These are phyloP conservation scores for Grammomys surdaster DNA, from an alignment of 2,113 vertebrate species.

Conservation along the genomic window DNA sequence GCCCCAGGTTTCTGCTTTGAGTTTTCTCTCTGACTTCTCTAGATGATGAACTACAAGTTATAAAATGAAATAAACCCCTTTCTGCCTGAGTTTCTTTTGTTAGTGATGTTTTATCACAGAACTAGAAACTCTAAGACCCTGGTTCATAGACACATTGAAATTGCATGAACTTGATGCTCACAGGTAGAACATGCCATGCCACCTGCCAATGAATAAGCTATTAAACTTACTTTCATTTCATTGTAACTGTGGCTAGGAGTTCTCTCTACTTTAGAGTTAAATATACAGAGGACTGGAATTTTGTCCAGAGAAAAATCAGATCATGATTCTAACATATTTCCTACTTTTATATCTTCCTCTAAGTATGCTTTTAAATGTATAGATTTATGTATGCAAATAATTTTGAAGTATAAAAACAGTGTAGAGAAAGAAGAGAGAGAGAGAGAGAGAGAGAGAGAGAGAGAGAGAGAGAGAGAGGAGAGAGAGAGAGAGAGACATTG, in stretches of 20 bases:
- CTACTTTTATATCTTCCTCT: background rate
- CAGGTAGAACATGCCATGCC: background rate
- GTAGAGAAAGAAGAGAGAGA: background rate
- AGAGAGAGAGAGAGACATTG: background rate
- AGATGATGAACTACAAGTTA: background rate
- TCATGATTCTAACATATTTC: background rate
- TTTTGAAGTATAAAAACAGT: background rate
- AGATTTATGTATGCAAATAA: background rate
- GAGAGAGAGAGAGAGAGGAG: background rate
- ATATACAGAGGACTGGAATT: background rate
- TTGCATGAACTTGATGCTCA: background rate
- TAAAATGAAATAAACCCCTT: background rate
- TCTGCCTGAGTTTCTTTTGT: background rate
- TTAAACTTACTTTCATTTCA: background rate
- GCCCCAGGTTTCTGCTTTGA: background rate
- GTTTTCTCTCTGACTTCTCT: background rate
- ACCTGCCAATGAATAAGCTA: background rate
- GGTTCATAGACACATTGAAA: background rate
- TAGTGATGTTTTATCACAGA: background rate
- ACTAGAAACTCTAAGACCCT: background rate
- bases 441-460: background rate
- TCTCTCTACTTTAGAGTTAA: background rate
- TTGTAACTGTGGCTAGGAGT: background rate
- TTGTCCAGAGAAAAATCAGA: background rate
- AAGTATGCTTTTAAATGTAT: background rate